Evolutionary conservation across 2,888 invertebrate species (phyloP), one percentile per base, ranked within the genome.

Genomic region (Rugalucina vietnamica): DNA sequence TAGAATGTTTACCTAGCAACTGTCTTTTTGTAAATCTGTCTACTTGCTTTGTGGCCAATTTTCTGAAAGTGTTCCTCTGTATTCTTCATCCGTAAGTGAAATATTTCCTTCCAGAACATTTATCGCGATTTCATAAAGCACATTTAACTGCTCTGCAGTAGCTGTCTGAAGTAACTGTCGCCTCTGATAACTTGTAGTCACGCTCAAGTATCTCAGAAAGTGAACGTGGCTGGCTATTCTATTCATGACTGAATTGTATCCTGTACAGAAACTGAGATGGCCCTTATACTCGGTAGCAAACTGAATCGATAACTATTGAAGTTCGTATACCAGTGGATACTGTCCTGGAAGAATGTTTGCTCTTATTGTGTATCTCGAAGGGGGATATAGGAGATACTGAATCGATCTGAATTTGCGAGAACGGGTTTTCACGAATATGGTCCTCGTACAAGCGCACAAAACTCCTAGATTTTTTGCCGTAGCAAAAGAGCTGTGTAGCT

Each of bases 301-400:
- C 34, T 21, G 2, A 5, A 32, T 12, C 36, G 14, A 8, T n/a
- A 54, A 18, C 54, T 54, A 73, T 50, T 73, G 27, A 27, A 73
- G 49, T 49, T 73, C 73, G 73, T 37, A 73, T 29, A 73, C 49
- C 34, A 73, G 29, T 0, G 73, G 73, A 49, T 49, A 32, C 29
- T 73, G 73, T 43, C 73, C 73, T 32, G 73, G 73, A 32, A 73
- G n/a, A 29, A 73, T 27, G 73, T 73, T 73, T 49, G 34, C 18
- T 32, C 49, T 49, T 37, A 73, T 14, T 24, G 32, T 73, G 49
- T 73, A 73, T 29, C 50, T 29, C 18, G 73, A 49, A 37, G n/a
- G 1, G 43, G 5, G 49, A 32, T 32, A 18, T 43, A 10, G 73
- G 73, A 27, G 49, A 49, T 43, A 73, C n/a, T n/a, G n/a, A 50